Conservation (phyloP, 2,113 vertebrate genomes). For the Corythoichthys intestinalis region DNA sequence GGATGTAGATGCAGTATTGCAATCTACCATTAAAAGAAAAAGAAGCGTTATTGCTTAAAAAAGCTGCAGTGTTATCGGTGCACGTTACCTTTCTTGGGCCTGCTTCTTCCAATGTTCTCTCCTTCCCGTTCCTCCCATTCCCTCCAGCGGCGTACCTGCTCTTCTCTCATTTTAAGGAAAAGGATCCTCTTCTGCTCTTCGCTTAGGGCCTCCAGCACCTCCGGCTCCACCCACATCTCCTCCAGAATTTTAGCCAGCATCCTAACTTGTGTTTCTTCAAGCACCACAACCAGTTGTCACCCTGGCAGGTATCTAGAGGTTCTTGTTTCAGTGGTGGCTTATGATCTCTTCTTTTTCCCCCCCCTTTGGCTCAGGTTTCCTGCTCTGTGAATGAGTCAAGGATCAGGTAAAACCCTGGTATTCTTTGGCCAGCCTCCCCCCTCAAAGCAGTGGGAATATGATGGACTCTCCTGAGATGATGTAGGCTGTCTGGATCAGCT, state of each 20-base stretch:
- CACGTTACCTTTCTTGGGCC: constrained; percentile 63
- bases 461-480: not conserved
- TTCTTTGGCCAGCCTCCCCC: not conserved
- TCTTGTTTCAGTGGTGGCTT: constrained; percentile 32
- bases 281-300: not conserved
- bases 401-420: not conserved
- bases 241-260: constrained; percentile 78
- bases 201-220: constrained; percentile 73
- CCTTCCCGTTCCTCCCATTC: constrained; percentile 61
- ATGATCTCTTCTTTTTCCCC: not conserved
- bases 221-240: constrained; percentile 79
- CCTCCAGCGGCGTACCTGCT: constrained; percentile 77
- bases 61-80: too few species aligned
- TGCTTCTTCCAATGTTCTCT: constrained; percentile 3
- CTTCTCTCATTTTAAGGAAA: constrained; percentile 78
- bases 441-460: not conserved
- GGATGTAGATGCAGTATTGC: too few species aligned
- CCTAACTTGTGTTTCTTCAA: constrained; percentile 5
- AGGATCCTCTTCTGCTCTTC: constrained; percentile 77
- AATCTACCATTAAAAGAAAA: too few species aligned
- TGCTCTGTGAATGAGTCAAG: not conserved
- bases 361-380: not conserved
- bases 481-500: not conserved
- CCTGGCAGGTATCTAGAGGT: constrained; percentile 7
- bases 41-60: not conserved